phyloP scores from a whole-genome alignment of 2,113 vertebrate species.

The Colistium nudipinnis region DNA sequence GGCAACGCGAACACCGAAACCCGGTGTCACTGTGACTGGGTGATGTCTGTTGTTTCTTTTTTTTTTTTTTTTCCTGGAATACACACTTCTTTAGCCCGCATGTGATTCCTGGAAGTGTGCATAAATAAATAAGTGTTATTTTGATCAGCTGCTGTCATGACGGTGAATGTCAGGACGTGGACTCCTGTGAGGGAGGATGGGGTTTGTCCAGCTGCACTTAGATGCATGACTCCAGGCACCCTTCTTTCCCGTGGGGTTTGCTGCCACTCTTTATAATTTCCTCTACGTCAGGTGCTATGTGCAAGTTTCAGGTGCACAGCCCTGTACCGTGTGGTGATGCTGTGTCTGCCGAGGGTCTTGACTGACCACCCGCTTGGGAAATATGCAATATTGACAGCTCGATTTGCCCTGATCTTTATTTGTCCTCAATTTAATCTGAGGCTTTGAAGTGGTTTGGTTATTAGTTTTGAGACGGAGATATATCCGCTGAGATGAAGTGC shows the following conservation, averaged over 20 bases:
- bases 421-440: constrained; percentile 30
- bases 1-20: too few relatives aligned
- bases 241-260: constrained; percentile 50
- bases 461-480: constrained; percentile 8
- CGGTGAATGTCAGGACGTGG: constrained; percentile 55
- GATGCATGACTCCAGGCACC: constrained; percentile 69
- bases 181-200: constrained; percentile 42
- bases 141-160: constrained; percentile 71
- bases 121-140: constrained; percentile 76
- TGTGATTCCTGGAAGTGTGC: constrained; percentile 72
- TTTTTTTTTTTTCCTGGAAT: constrained; percentile 59
- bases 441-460: neutral
- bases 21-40: constrained; percentile 55
- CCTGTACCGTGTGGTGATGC: constrained; percentile 34
- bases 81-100: constrained; percentile 44
- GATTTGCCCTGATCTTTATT: constrained; percentile 15
- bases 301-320: constrained; percentile 41
- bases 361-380: constrained; percentile 37
- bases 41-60: constrained; percentile 48
- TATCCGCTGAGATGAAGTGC: neutral
- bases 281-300: constrained; percentile 57
- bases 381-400: constrained; percentile 40
- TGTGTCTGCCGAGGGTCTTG: constrained; percentile 50
- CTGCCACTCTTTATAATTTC: constrained; percentile 75
- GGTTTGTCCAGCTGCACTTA: constrained; percentile 72